phyloP scores from a whole-genome alignment of 2,888 invertebrate species.

The Machimus rusticus region DNA sequence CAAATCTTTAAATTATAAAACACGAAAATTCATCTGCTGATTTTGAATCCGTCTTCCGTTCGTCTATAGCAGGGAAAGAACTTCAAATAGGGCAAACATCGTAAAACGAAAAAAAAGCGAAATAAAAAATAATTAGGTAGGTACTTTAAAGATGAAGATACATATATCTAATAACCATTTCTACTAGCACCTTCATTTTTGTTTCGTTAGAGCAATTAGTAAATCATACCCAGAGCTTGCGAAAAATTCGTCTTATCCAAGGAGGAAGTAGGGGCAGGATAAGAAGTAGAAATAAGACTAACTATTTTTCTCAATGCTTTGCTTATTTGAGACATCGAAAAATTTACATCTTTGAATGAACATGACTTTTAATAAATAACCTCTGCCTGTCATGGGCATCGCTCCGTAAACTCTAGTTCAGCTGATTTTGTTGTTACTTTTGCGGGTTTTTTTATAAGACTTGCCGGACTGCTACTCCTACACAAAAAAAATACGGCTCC shows the following conservation, averaged over 20 bases:
- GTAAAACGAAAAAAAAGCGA: no score
- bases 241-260: not conserved
- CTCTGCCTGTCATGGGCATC: not conserved
- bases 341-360: slow-evolving; percentile 36
- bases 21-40: no score
- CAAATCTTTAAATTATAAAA: no score
- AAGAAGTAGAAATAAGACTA: not conserved
- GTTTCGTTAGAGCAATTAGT: no score
- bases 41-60: no score
- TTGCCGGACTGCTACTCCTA: not conserved
- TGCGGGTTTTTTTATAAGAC: not conserved
- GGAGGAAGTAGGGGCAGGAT: not conserved
- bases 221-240: no score
- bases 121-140: no score
- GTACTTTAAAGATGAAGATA: no score
- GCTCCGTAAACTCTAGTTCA: not conserved
- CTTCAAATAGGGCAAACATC: no score
- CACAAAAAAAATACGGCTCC: slow-evolving; percentile 1
- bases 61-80: no score
- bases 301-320: slow-evolving; percentile 27
- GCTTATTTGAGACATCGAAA: slow-evolving; percentile 41
- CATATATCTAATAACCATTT: no score
- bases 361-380: slow-evolving; percentile 19
- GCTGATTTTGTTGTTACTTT: slow-evolving; percentile 4
- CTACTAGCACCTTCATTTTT: no score